Conservation (phyloP, 30 jellyfish, hydroid and myxozoan species). For the Aurelia sp. region DNA sequence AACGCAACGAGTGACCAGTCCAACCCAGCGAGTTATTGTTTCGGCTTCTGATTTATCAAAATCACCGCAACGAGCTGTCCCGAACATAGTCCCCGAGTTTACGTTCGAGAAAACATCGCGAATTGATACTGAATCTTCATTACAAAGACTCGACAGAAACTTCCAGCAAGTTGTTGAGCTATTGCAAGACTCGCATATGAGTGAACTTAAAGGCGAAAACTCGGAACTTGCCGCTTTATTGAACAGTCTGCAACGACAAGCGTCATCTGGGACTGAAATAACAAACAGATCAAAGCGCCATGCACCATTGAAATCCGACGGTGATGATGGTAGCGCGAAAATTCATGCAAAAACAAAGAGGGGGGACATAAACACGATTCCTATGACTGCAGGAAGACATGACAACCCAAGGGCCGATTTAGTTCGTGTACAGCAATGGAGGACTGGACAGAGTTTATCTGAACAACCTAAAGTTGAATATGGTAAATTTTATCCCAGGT, state of each 20-base stretch:
- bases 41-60: slow-evolving; percentile 65
- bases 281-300: slow-evolving; percentile 26
- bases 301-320: slow-evolving; percentile 2
- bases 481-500: slow-evolving; percentile 66
- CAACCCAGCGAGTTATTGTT: slow-evolving; percentile 61
- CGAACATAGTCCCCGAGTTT: slow-evolving; percentile 19
- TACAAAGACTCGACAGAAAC: slow-evolving; percentile 80
- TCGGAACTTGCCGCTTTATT: slow-evolving; percentile 67
- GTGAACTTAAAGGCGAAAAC: slow-evolving; percentile 35
- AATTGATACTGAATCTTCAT: slow-evolving; percentile 47
- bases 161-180: slow-evolving; percentile 90
- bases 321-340: slow-evolving; percentile 21
- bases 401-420: slow-evolving; percentile 38
- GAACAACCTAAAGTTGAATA: slow-evolving; percentile 56
- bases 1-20: slow-evolving; percentile 28
- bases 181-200: slow-evolving; percentile 62
- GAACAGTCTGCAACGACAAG: slow-evolving; percentile 68
- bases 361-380: slow-evolving; percentile 2
- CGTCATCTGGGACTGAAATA: slow-evolving; percentile 12
- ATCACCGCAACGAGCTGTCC: slow-evolving; percentile 47
- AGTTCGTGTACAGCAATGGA: slow-evolving; percentile 81
- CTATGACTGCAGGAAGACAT: slow-evolving; percentile 10
- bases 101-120: slow-evolving; percentile 28
- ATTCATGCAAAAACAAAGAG: slow-evolving; percentile 38
- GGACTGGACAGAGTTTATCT: slow-evolving; percentile 48